Base-by-base conservation (phyloP, 2,888 invertebrate genomes). In the Ceriagrion tenellum region DNA sequence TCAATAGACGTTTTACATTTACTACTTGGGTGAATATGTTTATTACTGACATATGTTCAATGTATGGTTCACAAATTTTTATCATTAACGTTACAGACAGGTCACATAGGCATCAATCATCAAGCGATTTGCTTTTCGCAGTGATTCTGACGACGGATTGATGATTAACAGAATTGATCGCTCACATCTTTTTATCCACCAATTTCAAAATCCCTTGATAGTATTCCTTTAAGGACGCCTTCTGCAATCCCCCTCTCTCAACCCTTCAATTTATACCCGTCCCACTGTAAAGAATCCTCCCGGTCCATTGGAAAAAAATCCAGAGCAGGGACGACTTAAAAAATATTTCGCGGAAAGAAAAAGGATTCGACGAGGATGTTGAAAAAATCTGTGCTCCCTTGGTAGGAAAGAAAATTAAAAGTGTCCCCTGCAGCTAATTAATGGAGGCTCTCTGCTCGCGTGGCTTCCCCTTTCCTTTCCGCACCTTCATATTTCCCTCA, bases 351-450 rank as follows among this genome's bases (percentile, higher is more conserved):
- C 59, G 30, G n/a, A 56, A 90, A 90, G 16, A 91, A 91, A 91
- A 63, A 40, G 26, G 93, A n/a, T 47, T 69, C 47, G 69, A 69
- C 69, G 69, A 55, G 69, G 47, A 81, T 81, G 81, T 81, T 81
- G 35, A 35, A 81, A 35, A 81, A 81, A 81, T 81, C 81, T 81
- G 69, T 69, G 81, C 81, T 81, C 81, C 81, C 81, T 81, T 81
- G 30, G 81, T 35, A 81, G 35, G 81, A 55, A 55, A 89, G 93
- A 63, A 93, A 69, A 93, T 69, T 47, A 35, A 69, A n/a, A 59
- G 93, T 69, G 63, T n/a, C 74, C 74, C 47, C 93, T 12, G 47
- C 40, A 63, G 35, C 93, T 93, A 93, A 93, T 93, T 93, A 93
- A 93, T 47, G 35, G 93, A 69, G 93, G 74, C 93, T 63, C 93